phyloP scores from a whole-genome alignment of 1,140 invertebrate species.

The Trichogramma pretiosum region DNA sequence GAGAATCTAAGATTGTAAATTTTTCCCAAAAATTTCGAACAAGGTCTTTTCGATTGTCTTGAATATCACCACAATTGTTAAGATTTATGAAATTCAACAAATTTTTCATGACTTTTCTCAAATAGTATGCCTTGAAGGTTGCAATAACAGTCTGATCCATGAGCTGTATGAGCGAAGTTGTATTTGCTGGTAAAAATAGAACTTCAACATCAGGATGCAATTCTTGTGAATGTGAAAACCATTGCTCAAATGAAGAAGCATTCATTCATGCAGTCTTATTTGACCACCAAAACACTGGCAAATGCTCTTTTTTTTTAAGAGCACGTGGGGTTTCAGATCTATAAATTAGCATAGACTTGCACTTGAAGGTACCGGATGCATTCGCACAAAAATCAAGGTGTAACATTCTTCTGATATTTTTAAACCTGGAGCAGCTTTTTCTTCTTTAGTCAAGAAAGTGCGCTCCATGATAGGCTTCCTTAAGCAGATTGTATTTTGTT shows the following conservation, averaged over 20 bases:
- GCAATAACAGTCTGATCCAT: conserved; percentile 42
- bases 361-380: conserved; percentile 38
- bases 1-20: conserved; percentile 22
- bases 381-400: conserved; percentile 36
- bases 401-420: too few species aligned
- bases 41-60: conserved; percentile 15
- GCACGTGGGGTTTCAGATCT: too few species aligned
- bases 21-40: conserved; percentile 23
- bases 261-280: conserved; percentile 41
- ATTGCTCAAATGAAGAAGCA: conserved; percentile 33
- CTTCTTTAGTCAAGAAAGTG: too few species aligned
- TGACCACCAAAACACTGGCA: conserved; percentile 37
- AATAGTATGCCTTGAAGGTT: conserved; percentile 22
- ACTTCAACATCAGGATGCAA: conserved; percentile 35
- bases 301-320: too few species aligned
- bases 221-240: conserved; percentile 24
- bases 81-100: too few species aligned
- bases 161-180: conserved; percentile 41
- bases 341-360: too few species aligned
- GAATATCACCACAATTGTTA: too few species aligned
- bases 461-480: too few species aligned
- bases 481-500: too few species aligned
- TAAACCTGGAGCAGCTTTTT: too few species aligned
- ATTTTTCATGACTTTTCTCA: conserved; percentile 15
- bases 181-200: conserved; percentile 40